Evolutionary conservation across 2,888 invertebrate genomes (phyloP), one percentile per base, ranked within the genome.

Genomic region (Tipula unca): DNA sequence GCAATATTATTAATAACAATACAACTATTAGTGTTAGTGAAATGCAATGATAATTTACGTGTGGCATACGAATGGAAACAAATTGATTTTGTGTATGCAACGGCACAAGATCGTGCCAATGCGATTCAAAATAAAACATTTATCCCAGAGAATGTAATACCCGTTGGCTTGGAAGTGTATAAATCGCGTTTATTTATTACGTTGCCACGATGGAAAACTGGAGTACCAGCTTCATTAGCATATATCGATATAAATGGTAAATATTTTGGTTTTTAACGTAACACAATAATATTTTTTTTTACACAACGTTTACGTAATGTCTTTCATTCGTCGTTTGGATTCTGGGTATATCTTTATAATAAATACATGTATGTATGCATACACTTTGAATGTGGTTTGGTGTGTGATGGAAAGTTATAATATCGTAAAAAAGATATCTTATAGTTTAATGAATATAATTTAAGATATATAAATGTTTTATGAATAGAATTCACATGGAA

Each of bases 61-160:
- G 94, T 95, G 85, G 92, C 93, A 85, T 95, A 93, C 90, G 93
- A 95, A 89, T 96, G 96, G 96, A 94, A 93, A 88, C 93, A 94
- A 89, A 90, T 95, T 85, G 95, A 95, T 89, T 95, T 93, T 89
- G 93, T 93, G 86, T 95, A 93, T 90, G 92, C 93, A 2, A 92
- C 89, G 39, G 90, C 92, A 0, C 92, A 92, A 6, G 92, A 91
- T 2, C 91, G 94, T 86, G 92, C 92, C 88, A 91, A 92, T 85
- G 95, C 95, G 25, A 90, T 95, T 69, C 91, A 92, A 36, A 91
- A 90, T 85, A 92, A 92, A 87, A 91, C 91, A 86, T 96, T 94
- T 88, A 93, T 95, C 48, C 95, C 94, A 10, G 93, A 94, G 88
- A 94, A 95, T 89, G 95, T 95, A 87, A 92, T 96, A 29, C 96